Conservation (phyloP, 2,888 invertebrate species). For the Sepiola atlantica region DNA sequence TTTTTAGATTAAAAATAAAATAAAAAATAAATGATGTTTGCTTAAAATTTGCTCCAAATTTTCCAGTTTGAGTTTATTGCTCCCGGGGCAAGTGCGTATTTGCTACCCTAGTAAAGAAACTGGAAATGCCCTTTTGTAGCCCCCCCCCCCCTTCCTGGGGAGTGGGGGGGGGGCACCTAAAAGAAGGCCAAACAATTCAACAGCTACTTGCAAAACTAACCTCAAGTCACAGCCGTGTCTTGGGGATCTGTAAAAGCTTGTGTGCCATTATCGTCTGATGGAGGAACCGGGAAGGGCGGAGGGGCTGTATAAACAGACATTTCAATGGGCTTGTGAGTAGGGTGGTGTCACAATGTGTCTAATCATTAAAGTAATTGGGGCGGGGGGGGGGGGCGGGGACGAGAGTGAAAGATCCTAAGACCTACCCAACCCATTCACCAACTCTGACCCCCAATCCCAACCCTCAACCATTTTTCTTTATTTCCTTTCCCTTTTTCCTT, state of each 20-base stretch:
- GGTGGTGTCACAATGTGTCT: conserved; percentile 32
- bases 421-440: no score
- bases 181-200: not conserved
- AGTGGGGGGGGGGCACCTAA: no score
- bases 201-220: not conserved
- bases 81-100: not conserved
- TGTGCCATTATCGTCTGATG: not conserved
- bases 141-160: no score
- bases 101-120: not conserved
- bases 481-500: not conserved
- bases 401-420: not conserved
- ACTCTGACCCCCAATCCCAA: no score
- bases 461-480: not conserved
- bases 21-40: no score
- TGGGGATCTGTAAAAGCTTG: not conserved
- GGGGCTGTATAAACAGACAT: not conserved
- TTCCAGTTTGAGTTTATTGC: no score
- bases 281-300: not conserved
- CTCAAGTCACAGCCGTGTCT: not conserved
- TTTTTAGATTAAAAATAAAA: no score
- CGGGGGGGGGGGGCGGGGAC: not conserved
- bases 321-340: not conserved
- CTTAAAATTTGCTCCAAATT: no score
- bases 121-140: not conserved
- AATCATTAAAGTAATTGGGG: not conserved